Conservation (phyloP, 2,797 vertebrate genomes). For the Peromyscus melanophrys region DNA sequence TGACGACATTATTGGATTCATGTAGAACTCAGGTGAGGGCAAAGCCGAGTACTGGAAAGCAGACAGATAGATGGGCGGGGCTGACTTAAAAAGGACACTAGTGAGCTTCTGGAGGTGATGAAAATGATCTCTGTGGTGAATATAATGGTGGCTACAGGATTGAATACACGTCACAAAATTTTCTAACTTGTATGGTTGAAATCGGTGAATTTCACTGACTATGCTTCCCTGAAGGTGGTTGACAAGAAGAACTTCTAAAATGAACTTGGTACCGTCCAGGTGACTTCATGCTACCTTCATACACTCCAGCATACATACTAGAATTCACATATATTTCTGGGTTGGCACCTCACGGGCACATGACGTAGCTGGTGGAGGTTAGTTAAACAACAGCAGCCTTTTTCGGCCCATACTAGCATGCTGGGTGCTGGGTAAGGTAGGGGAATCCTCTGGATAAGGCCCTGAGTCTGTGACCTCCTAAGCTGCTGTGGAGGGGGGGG, state of each 20-base stretch:
- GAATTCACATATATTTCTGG: neutral
- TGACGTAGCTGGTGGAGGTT: fast-evolving
- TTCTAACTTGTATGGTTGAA: neutral
- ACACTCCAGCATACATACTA: neutral
- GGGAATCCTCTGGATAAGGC: neutral
- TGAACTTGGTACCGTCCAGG: neutral
- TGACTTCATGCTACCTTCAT: neutral
- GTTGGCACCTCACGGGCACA: fast-evolving
- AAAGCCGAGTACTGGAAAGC: neutral
- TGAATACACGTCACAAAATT: neutral
- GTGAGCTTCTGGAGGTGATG: neutral
- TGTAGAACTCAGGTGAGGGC: neutral
- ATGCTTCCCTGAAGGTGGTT: neutral
- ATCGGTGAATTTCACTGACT: neutral
- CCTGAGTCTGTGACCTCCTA: neutral
- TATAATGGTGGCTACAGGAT: neutral
- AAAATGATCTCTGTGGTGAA: neutral
- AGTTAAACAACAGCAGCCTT: fast-evolving
- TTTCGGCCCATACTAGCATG: neutral
- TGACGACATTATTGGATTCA: neutral
- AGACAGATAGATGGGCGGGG: fast-evolving
- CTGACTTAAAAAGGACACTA: fast-evolving
- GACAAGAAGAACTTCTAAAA: neutral
- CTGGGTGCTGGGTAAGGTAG: neutral
- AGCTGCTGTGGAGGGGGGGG: too few species aligned